Conservation (phyloP, 1,140 invertebrate species). For the Atopsyche davidsoni region DNA sequence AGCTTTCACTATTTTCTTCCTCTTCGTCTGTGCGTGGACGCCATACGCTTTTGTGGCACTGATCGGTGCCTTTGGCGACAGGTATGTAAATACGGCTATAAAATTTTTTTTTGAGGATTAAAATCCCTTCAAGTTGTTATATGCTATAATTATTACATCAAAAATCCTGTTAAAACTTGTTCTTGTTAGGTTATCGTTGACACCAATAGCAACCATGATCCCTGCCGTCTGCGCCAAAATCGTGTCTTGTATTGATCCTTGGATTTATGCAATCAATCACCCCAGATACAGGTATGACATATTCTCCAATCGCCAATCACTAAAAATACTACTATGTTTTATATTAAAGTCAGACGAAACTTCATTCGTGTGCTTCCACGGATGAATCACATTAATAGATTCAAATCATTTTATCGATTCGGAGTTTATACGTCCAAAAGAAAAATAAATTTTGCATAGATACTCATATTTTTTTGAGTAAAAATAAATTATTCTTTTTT, state of each 20-base stretch:
- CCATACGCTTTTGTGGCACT: slow-evolving; percentile 66
- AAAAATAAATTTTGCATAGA: no score
- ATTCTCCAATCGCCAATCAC: no score
- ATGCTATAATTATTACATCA: background rate
- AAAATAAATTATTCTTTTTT: no score
- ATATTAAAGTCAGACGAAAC: no score
- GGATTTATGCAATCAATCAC: slow-evolving; percentile 73
- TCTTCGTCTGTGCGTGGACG: slow-evolving; percentile 70
- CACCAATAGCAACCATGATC: slow-evolving; percentile 65
- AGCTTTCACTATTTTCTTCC: slow-evolving; percentile 68
- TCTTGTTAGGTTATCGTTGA: slow-evolving; percentile 48
- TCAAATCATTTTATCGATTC: no score
- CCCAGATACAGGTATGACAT: slow-evolving; percentile 59
- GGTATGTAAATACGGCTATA: no score
- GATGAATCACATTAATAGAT: no score
- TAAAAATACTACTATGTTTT: no score
- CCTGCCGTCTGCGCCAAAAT: slow-evolving; percentile 65
- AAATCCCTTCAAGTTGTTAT: background rate
- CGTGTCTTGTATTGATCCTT: slow-evolving; percentile 72
- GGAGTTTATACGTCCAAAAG: no score
- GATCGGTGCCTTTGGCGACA: slow-evolving; percentile 67
- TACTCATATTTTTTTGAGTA: no score
- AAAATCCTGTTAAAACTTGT: background rate
- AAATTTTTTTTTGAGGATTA: background rate
- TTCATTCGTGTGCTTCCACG: no score